A percentile compares a stretch with the other conserved stretches of the same genome.
phyloP scores from a whole-genome alignment of 2,888 invertebrate species.

The Apamea anceps region DNA sequence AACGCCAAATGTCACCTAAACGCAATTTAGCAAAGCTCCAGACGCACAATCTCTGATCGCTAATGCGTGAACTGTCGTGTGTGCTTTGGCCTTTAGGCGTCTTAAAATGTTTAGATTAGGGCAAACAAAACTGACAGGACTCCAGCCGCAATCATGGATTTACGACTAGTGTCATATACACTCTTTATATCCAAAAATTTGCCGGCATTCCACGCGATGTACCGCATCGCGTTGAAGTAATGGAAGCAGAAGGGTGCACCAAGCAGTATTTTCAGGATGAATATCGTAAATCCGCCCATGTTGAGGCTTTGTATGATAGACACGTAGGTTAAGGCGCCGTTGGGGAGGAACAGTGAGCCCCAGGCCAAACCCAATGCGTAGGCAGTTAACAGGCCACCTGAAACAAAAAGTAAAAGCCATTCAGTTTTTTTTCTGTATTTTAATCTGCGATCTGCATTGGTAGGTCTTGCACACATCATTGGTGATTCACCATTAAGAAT shows the following conservation, averaged over 20 bases:
- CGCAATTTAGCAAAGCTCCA: background rate
- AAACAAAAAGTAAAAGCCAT: conserved; percentile 48
- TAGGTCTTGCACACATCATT: background rate
- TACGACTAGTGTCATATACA: conserved; percentile 72
- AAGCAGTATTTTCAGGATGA: conserved; percentile 76
- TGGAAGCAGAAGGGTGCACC: conserved; percentile 80
- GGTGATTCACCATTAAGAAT: background rate
- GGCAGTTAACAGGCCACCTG: conserved; percentile 74
- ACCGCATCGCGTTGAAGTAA: conserved; percentile 81
- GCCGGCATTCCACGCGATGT: conserved; percentile 77
- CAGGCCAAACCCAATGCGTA: conserved; percentile 76
- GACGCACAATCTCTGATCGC: background rate
- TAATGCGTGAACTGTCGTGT: conserved; percentile 1
- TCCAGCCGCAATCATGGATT: conserved; percentile 67
- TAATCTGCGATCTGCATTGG: too few relatives aligned
- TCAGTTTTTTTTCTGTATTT: background rate
- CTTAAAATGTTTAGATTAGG: conserved; percentile 61
- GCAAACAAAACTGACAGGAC: conserved; percentile 70
- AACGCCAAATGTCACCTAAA: background rate
- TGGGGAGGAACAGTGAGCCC: conserved; percentile 78
- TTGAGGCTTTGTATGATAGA: conserved; percentile 82
- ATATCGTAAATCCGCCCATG: conserved; percentile 65
- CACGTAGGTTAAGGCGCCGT: conserved; percentile 81
- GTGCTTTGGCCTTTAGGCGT: background rate
- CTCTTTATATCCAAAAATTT: conserved; percentile 72